Percentiles rank a stretch among this genome's conserved stretches.
Evolutionary conservation across 1,140 invertebrate genomes (phyloP).

Genomic region (Chelonus insularis): DNA sequence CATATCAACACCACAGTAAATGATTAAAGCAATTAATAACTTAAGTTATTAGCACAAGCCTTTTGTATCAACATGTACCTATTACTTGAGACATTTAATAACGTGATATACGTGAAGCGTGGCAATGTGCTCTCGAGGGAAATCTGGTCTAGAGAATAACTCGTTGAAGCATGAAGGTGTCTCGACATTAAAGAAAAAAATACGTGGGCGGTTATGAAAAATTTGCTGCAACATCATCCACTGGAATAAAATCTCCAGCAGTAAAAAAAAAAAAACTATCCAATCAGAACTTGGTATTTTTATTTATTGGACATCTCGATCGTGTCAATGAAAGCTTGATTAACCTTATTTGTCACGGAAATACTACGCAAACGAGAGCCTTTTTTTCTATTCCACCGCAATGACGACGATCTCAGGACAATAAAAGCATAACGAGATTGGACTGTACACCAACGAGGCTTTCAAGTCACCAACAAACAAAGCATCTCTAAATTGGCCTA

Average conservation of each 20-base stretch:
- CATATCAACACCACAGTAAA: too few relatives aligned
- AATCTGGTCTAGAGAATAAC: conserved; percentile 14
- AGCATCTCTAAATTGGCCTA: conserved; percentile 22
- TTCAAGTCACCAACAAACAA: conserved; percentile 15
- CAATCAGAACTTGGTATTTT: too few relatives aligned
- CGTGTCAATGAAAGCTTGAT: too few relatives aligned
- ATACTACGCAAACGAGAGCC: too few relatives aligned
- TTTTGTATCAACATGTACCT: background rate
- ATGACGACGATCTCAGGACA: conserved; percentile 15
- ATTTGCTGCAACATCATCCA: background rate
- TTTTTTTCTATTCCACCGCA: conserved; percentile 10
- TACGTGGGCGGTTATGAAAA: background rate
- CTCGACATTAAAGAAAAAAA: background rate
- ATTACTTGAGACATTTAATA: conserved; percentile 8
- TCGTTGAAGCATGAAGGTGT: background rate
- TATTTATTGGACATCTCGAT: background rate
- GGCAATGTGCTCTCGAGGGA: conserved; percentile 7
- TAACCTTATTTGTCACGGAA: too few relatives aligned
- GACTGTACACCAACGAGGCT: background rate
- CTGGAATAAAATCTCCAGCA: background rate
- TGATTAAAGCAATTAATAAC: too few relatives aligned
- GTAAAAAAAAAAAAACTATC: background rate
- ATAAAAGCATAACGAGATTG: conserved; percentile 23
- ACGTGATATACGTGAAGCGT: background rate
- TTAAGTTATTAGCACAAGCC: background rate